Evolutionary conservation across 2,113 vertebrate species (phyloP), one percentile per base, ranked within the genome.

Genomic region (Turdus rufiventris): DNA sequence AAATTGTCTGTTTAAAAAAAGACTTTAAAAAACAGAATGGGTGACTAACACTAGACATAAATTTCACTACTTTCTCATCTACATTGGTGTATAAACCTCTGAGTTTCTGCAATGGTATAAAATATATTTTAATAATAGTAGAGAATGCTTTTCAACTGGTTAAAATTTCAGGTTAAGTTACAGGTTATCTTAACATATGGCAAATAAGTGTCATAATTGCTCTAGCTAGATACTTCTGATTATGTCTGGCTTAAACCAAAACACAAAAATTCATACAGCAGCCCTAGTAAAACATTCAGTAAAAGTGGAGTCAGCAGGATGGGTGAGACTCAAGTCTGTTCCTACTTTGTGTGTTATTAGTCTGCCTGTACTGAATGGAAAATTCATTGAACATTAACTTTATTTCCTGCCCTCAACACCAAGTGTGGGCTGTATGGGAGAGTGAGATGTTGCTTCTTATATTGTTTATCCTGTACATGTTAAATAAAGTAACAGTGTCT

Each of bases 311-410:
- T 80, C 76, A 58, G 43, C 71, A 88, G 36, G 47, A 56, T 11
- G 18, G 7, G 29, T 56, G 19, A 68, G 23, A 76, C 11, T 73
- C 34, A 82, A 47, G 4, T 65, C 45, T 85, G 40, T 54, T 90
- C 42, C 45, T 88, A 38, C 42, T 90, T 66, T 90, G 42, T 79
- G 19, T 45, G 31, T 48, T 83, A 34, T 45, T 54, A 77, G 33
- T 7, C 43, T 88, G 34, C 56, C 38, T 77, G 21, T 33, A 38
- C 10, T 38, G 60, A 38, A 33, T 62, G 43, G 43, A 83, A 95
- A 91, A 79, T 93, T 89, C 50, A 40, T 70, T 92, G 67, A 58
- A 58, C 40, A 66, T 88, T 80, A 88, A 85, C 74, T 85, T 95
- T 38, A 81, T 65, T 56, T 74, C 76, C 51, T 66, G 18, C 20